Evolutionary conservation across 1,140 invertebrate genomes (phyloP).

Genomic region (Pogonus chalceus): DNA sequence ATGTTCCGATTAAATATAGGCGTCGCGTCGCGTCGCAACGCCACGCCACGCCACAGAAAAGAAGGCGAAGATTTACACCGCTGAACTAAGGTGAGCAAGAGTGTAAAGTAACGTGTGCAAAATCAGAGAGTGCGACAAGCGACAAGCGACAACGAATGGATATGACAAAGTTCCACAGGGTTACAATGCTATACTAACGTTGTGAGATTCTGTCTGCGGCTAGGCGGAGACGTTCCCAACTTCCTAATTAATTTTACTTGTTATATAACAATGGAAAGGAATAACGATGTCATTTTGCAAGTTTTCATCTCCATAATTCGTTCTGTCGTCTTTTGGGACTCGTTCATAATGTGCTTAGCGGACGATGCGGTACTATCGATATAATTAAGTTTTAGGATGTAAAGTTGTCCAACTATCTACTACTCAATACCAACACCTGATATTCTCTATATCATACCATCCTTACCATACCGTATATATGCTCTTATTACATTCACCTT

Average conservation of each 20-base stretch:
- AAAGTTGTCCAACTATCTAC: neutral
- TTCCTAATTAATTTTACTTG: constrained; percentile 7
- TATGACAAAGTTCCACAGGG: too few relatives aligned
- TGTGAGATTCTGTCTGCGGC: too few relatives aligned
- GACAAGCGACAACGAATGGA: too few relatives aligned
- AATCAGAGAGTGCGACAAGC: too few relatives aligned
- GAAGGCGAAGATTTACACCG: too few relatives aligned
- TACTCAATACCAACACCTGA: neutral
- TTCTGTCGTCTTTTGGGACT: constrained; percentile 4
- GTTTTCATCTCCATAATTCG: constrained; percentile 6
- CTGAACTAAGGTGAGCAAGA: too few relatives aligned
- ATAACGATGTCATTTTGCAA: constrained; percentile 7
- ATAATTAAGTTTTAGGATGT: constrained; percentile 2
- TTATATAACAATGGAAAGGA: constrained; percentile 3
- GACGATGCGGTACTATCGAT: neutral
- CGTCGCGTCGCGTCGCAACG: neutral
- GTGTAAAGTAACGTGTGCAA: too few relatives aligned
- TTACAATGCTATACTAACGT: too few relatives aligned
- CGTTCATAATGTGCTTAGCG: constrained; percentile 5
- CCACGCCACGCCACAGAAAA: too few relatives aligned
- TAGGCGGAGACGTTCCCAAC: neutral
- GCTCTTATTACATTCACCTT: too few relatives aligned
- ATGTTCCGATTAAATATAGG: constrained; percentile 6
- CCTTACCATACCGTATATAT: too few relatives aligned
- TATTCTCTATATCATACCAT: neutral